These are phyloP conservation scores for Probaryconus sp. DNA, from an alignment of 1,140 invertebrate species.

Conservation along the genomic window DNA sequence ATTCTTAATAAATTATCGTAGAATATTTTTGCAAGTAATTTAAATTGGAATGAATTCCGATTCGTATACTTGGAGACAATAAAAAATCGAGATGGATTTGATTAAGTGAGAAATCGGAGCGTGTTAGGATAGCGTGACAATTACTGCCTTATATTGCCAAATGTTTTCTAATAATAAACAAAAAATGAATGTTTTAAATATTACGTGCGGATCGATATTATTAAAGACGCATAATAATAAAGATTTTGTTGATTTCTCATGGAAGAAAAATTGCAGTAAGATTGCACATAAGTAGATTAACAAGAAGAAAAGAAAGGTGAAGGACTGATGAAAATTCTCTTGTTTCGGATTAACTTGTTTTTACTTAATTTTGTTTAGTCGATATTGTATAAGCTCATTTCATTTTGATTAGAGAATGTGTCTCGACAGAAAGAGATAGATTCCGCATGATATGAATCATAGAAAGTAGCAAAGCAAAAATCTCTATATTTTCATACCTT, in stretches of 20 bases:
- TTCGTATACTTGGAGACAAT: conserved; percentile 30
- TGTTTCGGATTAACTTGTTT: conserved; percentile 4
- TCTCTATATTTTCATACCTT: too few species aligned
- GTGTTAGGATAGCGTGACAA: conserved; percentile 27
- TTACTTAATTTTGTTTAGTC: conserved; percentile 28
- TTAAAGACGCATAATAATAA: conserved; percentile 21
- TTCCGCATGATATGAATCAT: conserved; percentile 4
- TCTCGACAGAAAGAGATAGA: conserved; percentile 2
- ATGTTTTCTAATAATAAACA: conserved; percentile 63
- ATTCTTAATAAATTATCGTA: conserved; percentile 41
- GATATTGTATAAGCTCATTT: conserved; percentile 32
- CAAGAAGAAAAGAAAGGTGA: conserved; percentile 43
- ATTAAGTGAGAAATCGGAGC: conserved; percentile 30
- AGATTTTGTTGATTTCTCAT: conserved; percentile 23
- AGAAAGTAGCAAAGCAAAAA: too few species aligned
- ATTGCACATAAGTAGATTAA: conserved; percentile 9
- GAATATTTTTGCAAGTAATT: too few species aligned
- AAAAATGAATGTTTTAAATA: conserved; percentile 48
- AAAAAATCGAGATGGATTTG: conserved; percentile 18
- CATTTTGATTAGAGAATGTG: conserved; percentile 16
- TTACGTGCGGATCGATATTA: conserved; percentile 38
- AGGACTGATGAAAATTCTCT: conserved; percentile 23
- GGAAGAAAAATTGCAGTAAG: neutral
- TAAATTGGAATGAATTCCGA: conserved; percentile 43
- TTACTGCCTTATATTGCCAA: conserved; percentile 74